Base-by-base conservation (phyloP, 2,888 invertebrate genomes). In the Drosophila testacea region DNA sequence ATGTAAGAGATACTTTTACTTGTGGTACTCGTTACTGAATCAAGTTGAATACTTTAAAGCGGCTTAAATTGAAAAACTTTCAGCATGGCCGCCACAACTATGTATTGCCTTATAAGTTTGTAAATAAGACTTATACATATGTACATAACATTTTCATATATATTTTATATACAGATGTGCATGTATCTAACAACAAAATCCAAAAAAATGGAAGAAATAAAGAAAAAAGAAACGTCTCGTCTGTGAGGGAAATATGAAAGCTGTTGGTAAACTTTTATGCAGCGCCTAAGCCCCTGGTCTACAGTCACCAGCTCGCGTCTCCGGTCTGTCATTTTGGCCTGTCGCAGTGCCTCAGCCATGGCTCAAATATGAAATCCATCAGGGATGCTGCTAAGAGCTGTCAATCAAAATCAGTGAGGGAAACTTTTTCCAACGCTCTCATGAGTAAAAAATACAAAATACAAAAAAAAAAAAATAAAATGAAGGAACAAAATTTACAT, bases 341-440 rank as follows among this genome's bases (percentile, higher is more conserved):
- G 69, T 59, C 69, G 66, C 63, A 68, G 46, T 57, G 72, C 64
- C 57, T 48, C 76, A 77, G 77, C 77, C 79, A 65, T 79, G 80
- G 81, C 87, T 83, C 85, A 86, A 90, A 89, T 89, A 91, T 87
- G 82, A 88, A 91, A 91, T 91, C 91, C 91, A 91, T 92, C 91
- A 91, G 91, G 91, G 92, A 91, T 91, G 91, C 64, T 64, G 64
- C 90, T 85, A 78, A 83, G 88, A 89, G 89, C 91, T 92, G 92
- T 92, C 92, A 92, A 92, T 92, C 92, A 92, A 92, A 91, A 89
- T 85, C 85, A 87, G 85, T 81, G 88, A 89, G 83, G 83, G 86
- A 91, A 91, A 90, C 82, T 86, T 91, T 91, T 83, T 73, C 63
- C 66, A 77, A 50, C 52, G 70, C 59, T 57, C 57, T 60, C 50